A percentile compares a stretch with the other conserved stretches of the same genome.
Evolutionary conservation across 2,113 vertebrate species (phyloP).

Genomic region (Sturnira hondurensis): DNA sequence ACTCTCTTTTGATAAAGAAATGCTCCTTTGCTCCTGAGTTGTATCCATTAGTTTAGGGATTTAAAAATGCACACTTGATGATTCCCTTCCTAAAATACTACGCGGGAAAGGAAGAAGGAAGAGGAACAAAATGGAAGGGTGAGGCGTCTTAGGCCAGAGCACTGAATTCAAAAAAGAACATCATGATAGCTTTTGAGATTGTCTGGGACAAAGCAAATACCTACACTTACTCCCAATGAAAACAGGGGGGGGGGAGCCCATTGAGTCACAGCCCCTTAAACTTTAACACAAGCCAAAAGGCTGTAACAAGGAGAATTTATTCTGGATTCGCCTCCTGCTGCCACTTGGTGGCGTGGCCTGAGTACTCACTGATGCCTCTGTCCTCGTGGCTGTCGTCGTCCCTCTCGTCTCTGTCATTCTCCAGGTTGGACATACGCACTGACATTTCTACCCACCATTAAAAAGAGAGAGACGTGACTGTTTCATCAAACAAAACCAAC

Average conservation of each 20-base stretch:
- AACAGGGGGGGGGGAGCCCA: background rate
- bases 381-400: slow-evolving; percentile 98
- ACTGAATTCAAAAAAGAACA: background rate
- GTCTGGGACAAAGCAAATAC: slow-evolving; percentile 20
- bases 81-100: background rate
- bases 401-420: slow-evolving; percentile 95
- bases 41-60: background rate
- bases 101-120: background rate
- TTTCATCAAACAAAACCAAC: slow-evolving; percentile 55
- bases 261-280: background rate
- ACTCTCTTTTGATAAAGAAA: background rate
- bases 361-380: slow-evolving; percentile 95
- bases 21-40: background rate
- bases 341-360: background rate
- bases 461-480: slow-evolving; percentile 74
- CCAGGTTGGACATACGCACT: slow-evolving; percentile 98
- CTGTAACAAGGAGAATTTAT: background rate
- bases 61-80: background rate
- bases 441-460: slow-evolving; percentile 92
- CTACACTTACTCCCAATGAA: background rate
- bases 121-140: background rate
- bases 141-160: background rate
- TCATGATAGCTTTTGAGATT: background rate
- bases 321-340: background rate
- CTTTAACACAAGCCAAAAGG: slow-evolving; percentile 14